Base-by-base conservation (phyloP, 2,888 invertebrate genomes). In the Drosophila algonquin region DNA sequence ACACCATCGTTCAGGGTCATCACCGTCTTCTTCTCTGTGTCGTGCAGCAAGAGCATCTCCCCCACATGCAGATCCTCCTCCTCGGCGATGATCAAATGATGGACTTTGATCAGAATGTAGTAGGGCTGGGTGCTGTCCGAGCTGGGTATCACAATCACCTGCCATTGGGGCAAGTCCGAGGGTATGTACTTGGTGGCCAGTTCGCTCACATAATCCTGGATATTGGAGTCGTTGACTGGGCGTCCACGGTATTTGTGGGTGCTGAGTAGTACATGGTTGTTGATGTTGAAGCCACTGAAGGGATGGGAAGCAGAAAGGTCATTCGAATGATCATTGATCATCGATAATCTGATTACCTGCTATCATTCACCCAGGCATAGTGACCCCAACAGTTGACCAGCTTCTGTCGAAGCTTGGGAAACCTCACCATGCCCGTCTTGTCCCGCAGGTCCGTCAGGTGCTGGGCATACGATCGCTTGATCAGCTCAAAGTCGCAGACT, bases 121-220 rank as follows among this genome's bases (percentile, higher is more conserved):
- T 95, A 96, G 77, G 86, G 89, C 16, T 91, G 91, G 0, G 27
- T 7, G 9, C 45, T 58, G n/a, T 80, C 54, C 14, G 89, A 61
- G 30, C 78, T 85, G 1, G 96, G 95, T 81, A 97, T 95, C 1
- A 96, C 93, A 46, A 95, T 94, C 60, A 96, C 94, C 89, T 97
- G 97, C 97, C 97, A 97, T 14, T 96, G 96, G 0, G 97, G 95
- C 63, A 94, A 93, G 60, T 95, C 94, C 1, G 93, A 92, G 7
- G 96, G 95, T 62, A 97, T 94, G 89, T 95, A 96, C 92, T 96
- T 96, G 3, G 95, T 95, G 30, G 96, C 94, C 67, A 96, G 93
- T 62, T 96, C 96, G 85, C 96, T 96, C 54, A 96, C 94, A 88
- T 95, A 96, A 40, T 96, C 96, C 93, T 97, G 96, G 76, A 97